phyloP scores from a whole-genome alignment of 2,888 invertebrate genomes.

The Acrobasis repandana region DNA sequence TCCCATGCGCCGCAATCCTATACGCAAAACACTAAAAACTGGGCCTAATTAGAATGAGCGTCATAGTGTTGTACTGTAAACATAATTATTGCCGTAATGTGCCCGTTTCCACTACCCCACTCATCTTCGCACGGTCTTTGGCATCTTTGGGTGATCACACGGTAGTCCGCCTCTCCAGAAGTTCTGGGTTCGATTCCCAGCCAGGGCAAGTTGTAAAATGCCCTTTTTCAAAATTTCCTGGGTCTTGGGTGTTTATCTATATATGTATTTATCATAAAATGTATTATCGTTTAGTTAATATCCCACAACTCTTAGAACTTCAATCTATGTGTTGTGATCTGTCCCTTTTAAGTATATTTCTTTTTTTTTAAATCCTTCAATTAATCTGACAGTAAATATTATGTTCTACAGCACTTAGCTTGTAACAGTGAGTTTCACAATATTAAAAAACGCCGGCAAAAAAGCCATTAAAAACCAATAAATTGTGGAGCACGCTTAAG shows the following conservation, averaged over 20 bases:
- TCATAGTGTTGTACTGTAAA: not conserved
- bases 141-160: too few relatives aligned
- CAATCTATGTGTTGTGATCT: too few relatives aligned
- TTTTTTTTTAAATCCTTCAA: not conserved
- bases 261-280: too few relatives aligned
- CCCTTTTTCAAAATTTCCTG: too few relatives aligned
- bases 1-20: slow-evolving; percentile 46
- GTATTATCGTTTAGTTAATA: too few relatives aligned
- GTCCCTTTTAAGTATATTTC: too few relatives aligned
- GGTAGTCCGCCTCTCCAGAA: too few relatives aligned
- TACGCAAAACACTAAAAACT: slow-evolving; percentile 24
- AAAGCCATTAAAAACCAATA: not conserved
- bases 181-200: too few relatives aligned
- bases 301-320: too few relatives aligned
- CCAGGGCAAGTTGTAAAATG: too few relatives aligned
- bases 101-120: not conserved
- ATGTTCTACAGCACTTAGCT: not conserved
- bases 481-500: not conserved
- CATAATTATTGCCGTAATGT: not conserved
- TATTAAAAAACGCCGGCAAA: not conserved
- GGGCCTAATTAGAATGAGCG: slow-evolving; percentile 6
- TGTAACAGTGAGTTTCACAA: not conserved
- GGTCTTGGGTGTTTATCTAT: too few relatives aligned
- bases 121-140: too few relatives aligned
- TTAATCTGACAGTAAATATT: not conserved